These are phyloP conservation scores for Perizoma affinitatum DNA, from an alignment of 2,888 invertebrate genomes.

Conservation along the genomic window DNA sequence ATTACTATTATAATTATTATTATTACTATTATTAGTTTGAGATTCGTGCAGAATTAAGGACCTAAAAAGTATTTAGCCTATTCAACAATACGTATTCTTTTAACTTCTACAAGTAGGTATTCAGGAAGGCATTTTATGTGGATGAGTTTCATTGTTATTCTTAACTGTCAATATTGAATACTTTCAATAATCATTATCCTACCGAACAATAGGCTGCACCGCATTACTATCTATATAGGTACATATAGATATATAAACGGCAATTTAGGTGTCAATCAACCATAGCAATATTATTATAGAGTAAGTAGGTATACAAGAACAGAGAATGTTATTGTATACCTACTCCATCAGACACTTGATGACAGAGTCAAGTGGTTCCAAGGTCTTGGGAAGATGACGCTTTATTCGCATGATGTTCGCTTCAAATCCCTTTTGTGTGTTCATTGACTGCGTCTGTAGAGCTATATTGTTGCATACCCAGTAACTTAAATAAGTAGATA, in stretches of 20 bases:
- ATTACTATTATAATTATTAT: too few relatives aligned
- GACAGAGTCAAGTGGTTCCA: conserved; percentile 11
- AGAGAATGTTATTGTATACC: not conserved
- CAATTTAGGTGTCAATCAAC: conserved; percentile 6
- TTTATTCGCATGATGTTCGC: conserved; percentile 33
- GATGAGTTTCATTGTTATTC: too few relatives aligned
- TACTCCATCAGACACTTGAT: conserved; percentile 12
- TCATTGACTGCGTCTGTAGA: conserved; percentile 17
- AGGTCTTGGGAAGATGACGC: conserved; percentile 27
- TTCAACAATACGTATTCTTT: too few relatives aligned
- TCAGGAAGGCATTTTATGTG: too few relatives aligned
- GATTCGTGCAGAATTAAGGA: too few relatives aligned
- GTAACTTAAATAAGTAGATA: too few relatives aligned
- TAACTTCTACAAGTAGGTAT: too few relatives aligned
- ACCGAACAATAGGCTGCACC: not conserved
- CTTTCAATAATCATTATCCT: not conserved
- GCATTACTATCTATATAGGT: not conserved
- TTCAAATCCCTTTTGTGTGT: conserved; percentile 46
- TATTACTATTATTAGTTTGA: too few relatives aligned
- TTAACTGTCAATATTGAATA: too few relatives aligned
- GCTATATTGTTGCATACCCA: not conserved
- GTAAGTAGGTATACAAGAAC: not conserved
- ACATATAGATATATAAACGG: not conserved
- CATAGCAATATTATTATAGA: not conserved
- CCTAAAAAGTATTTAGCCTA: too few relatives aligned